Conservation (phyloP, 2,888 invertebrate species). For the Seira sanloemensis region DNA sequence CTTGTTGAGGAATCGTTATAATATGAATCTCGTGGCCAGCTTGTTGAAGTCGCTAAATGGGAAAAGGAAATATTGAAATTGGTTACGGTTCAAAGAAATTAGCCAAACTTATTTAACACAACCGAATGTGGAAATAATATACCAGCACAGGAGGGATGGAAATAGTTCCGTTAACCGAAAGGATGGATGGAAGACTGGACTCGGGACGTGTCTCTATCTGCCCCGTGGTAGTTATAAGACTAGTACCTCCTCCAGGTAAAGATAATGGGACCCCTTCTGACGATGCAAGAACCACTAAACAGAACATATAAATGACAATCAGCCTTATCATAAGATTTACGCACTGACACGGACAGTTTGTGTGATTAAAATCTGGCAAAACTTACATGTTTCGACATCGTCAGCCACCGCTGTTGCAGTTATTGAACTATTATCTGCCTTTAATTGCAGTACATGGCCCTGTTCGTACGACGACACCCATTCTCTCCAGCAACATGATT, state of each 20-base stretch:
- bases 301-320: no score
- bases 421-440: not conserved
- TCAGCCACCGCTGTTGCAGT: not conserved
- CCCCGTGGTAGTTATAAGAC: not conserved
- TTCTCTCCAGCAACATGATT: constrained; percentile 33
- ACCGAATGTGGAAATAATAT: no score
- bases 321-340: no score
- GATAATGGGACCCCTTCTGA: not conserved
- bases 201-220: not conserved
- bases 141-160: constrained; percentile 45
- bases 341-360: no score
- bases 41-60: constrained; percentile 53
- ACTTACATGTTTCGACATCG: constrained; percentile 33
- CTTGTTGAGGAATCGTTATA: constrained; percentile 39
- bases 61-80: not conserved
- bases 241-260: not conserved
- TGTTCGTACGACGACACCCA: not conserved
- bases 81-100: not conserved
- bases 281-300: not conserved
- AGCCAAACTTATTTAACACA: no score
- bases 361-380: not conserved
- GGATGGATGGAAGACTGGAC: constrained; percentile 16
- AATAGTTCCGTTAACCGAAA: constrained; percentile 15
- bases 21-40: constrained; percentile 51
- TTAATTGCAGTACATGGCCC: not conserved